Evolutionary conservation across 2,797 vertebrate genomes (phyloP), one percentile per base, ranked within the genome.

Genomic region (Tauraco hartlaubi): DNA sequence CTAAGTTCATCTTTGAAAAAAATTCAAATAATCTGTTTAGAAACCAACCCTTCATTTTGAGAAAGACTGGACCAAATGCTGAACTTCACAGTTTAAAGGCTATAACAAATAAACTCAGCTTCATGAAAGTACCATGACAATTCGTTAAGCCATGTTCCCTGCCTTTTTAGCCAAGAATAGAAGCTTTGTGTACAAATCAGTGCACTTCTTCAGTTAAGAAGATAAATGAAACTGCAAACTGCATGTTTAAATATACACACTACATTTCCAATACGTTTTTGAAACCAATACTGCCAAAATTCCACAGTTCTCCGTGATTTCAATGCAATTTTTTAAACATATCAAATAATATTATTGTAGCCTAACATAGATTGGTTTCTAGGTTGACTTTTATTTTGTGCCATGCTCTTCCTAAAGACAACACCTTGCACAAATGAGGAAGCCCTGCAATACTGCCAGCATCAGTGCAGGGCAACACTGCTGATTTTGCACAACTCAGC

Each of bases 311-410:
- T 23, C 58, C 29, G 29, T 2, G 4, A 35, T 20, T 49, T 13
- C 3, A 12, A 0, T 9, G 17, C 33, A 7, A 4, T 5, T 48
- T 7, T 46, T 66, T 62, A 19, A 62, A 21, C 10, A 13, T 4
- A 3, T 2, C 4, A 9, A 46, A 43, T 13, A 48, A 11, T 5
- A 13, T 5, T 35, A 28, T 9, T 0, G 2, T 0, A 26, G 44
- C 15, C 56, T 9, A 23, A 29, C 1, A 46, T 1, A 79, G 13
- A 21, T 39, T 16, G 25, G 41, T 21, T 26, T 28, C 4, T 0
- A 9, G 23, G 6, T 49, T 20, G 35, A 5, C 16, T 51, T 68
- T 16, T 9, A 23, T 25, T 62, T 11, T 26, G 37, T 44, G 33
- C 41, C 33, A 5, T 2, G 28, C 11, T 68, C 12, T 29, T 35